Base-by-base conservation (phyloP, 92 coral and sea anemone genomes). In the Zoanthus sansibaricus region DNA sequence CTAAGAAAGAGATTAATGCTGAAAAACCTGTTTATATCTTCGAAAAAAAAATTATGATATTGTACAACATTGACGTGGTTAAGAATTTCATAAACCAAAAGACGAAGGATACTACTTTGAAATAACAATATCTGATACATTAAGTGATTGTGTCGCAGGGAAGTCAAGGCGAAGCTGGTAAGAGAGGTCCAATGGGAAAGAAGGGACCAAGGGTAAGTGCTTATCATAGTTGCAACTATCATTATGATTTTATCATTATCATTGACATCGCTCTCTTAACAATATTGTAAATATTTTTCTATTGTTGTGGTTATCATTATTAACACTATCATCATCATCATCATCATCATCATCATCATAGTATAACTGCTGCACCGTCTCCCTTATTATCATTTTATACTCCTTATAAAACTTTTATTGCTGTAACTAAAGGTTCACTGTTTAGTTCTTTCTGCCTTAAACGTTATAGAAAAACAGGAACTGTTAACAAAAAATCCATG, bases 111-210 rank as follows among this genome's bases (percentile, higher is more conserved):
- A 5, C 54, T 10, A 4, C 0, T 8, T 3, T 44, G 5, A 15
- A 7, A 16, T 11, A 2, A 44, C 46, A 5, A 12, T 5, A 72
- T 4, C 3, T 44, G 15, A 10, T 15, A 6, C 15, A 61, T 3
- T 13, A 17, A 71, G 42, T 42, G 32, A 2, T 49, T 47, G 18
- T 75, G 62, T 75, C 21, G 44, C 62, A 75, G 79, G 79, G 79
- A 25, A 49, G 18, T 30, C 14, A 14, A 48, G 79, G 79, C 18
- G 14, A 48, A 21, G 18, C 15, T 45, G 79, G 79, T 31, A 49
- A 75, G 58, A 48, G 48, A 75, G 79, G 79, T 47, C 31, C 62
- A 20, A 14, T 49, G 20, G 79, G 79, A 16, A 9, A 48, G 6
- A 49, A 25, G 42, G 79, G 79, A 75, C 33, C 31, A 30, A 75